Base-by-base conservation (phyloP, 1,140 invertebrate species). In the Euura saliciscinereae region DNA sequence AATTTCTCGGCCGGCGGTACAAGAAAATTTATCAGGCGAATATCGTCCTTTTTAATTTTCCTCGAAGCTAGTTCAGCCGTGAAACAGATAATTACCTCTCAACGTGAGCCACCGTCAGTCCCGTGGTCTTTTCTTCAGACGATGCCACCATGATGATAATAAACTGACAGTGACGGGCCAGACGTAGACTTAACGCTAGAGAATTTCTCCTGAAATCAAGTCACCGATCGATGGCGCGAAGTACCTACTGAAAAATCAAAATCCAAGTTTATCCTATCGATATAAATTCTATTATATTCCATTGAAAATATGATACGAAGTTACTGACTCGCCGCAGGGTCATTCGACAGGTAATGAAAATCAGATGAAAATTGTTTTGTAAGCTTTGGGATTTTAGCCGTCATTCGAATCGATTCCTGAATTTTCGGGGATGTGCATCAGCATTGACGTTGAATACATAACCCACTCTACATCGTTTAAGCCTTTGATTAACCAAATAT, bases 401-500 rank as follows among this genome's bases (percentile, higher is more conserved):
- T n/a, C 8, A n/a, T 59, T 59, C 13, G 10, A 6, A 59, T 8
- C 51, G 8, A 59, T 59, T 59, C 51, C 51, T 59, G 51, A 59
- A 59, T 11, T 59, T 59, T 59, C 51, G 51, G 3, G 10, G 8
- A 2, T 59, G 28, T 28, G 28, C 28, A 28, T 28, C 28, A 28
- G 51, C 51, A 59, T 59, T 59, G 51, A 59, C 51, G 51, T 59
- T 8, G 51, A 59, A 59, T 59, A 11, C 13, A 59, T 59, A 59
- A 59, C 51, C 51, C 51, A 59, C 51, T 59, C 51, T 11, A 6
- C 51, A 59, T 59, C 51, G 51, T n/a, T 59, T 59, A 59, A 59
- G 51, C 51, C 13, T 59, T 59, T 59, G 51, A 59, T 59, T 59
- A 59, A 59, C 51, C 51, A n/a, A 59, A 59, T 59, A 59, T 59